A percentile compares a stretch with the other conserved stretches of the same genome.
Conservation (phyloP, 1,140 invertebrate species). For the Venustaconcha ellipsiformis region DNA sequence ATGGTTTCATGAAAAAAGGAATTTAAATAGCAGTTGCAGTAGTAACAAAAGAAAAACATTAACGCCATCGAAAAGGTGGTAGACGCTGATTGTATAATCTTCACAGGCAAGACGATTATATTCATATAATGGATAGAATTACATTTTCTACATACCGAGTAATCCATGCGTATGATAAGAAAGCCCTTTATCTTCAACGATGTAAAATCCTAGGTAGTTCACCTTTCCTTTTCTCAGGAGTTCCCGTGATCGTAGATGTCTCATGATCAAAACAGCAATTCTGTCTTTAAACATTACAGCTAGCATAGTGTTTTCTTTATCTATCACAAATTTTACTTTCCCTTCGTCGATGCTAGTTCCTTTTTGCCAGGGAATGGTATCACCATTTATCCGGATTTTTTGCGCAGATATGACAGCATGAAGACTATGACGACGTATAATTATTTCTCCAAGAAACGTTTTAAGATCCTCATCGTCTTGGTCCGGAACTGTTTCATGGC, state of each 20-base stretch:
- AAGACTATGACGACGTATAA: conserved; percentile 16
- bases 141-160: conserved; percentile 12
- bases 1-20: too few relatives aligned
- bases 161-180: conserved; percentile 34
- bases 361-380: conserved; percentile 28
- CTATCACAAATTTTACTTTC: conserved; percentile 28
- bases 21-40: too few relatives aligned
- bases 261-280: conserved; percentile 24
- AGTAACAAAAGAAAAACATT: too few relatives aligned
- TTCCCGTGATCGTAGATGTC: conserved; percentile 14
- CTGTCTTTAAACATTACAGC: conserved; percentile 30
- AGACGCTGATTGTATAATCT: too few relatives aligned
- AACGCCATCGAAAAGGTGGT: too few relatives aligned
- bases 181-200: conserved; percentile 26
- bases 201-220: conserved; percentile 30
- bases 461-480: conserved; percentile 8
- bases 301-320: conserved; percentile 20
- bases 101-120: too few relatives aligned
- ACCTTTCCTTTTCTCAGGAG: conserved; percentile 21
- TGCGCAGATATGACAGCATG: conserved; percentile 1
- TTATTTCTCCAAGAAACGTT: conserved; percentile 32
- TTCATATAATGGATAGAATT: neutral
- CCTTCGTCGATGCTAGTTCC: conserved; percentile 24
- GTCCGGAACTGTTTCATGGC: neutral
- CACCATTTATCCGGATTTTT: conserved; percentile 21